Percentiles rank a stretch among this genome's conserved stretches.
These are phyloP conservation scores for Lateolabrax maculatus DNA, from an alignment of 2,797 vertebrate species.

Conservation along the genomic window DNA sequence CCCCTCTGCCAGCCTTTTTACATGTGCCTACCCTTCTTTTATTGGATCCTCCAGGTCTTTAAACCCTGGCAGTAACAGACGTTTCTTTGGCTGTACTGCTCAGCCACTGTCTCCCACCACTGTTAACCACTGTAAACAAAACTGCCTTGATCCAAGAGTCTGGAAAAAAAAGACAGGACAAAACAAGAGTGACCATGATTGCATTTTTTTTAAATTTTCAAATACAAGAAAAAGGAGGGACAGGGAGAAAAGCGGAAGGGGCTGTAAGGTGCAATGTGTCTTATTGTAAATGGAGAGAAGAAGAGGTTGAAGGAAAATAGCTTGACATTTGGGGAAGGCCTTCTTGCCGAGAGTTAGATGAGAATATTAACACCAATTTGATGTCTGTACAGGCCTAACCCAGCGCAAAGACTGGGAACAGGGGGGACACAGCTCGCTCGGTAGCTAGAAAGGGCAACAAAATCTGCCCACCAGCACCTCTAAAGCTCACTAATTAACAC, in stretches of 20 bases:
- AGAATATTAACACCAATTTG: background rate
- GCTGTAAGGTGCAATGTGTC: conserved; percentile 5
- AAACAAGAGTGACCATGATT: conserved; percentile 45
- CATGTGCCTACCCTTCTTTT: conserved; percentile 82
- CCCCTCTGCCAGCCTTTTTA: conserved; percentile 85
- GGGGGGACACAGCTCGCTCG: background rate
- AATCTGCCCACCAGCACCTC: background rate
- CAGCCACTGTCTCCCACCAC: conserved; percentile 53
- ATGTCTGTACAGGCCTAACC: background rate
- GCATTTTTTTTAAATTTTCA: conserved; percentile 58
- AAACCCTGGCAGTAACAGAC: conserved; percentile 84
- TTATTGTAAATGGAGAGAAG: conserved; percentile 15
- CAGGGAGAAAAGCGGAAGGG: conserved; percentile 13
- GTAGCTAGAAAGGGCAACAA: background rate
- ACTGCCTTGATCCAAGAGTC: conserved; percentile 37
- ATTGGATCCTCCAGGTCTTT: conserved; percentile 83
- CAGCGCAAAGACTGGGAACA: background rate
- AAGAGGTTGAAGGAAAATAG: conserved; percentile 26
- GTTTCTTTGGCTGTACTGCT: conserved; percentile 77
- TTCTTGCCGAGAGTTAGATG: background rate
- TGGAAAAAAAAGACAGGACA: conserved; percentile 35
- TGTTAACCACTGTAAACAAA: conserved; percentile 44
- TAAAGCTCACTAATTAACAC: background rate
- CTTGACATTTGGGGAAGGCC: conserved; percentile 1
- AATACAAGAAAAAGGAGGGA: conserved; percentile 17